Evolutionary conservation across 2,113 vertebrate species (phyloP).

Genomic region (Epinephelus lanceolatus): DNA sequence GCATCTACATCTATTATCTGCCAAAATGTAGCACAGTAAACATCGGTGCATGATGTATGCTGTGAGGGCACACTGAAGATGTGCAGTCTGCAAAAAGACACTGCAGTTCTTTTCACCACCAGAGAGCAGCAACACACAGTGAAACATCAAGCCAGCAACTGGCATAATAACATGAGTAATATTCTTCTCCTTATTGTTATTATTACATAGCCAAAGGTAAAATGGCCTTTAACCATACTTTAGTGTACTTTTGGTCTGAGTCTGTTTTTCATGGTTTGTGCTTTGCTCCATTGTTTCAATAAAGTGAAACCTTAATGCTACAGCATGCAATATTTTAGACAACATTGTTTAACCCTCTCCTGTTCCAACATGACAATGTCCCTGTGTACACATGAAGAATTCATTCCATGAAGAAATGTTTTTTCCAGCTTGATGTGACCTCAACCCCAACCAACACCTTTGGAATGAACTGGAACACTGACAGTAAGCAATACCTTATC

Average conservation of each 20-base stretch:
- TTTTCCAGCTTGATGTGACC: not conserved
- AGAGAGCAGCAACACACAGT: slow-evolving; percentile 41
- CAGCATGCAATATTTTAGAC: not conserved
- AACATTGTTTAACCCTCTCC: not conserved
- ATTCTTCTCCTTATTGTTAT: not conserved
- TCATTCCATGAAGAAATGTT: not conserved
- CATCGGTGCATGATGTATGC: not conserved
- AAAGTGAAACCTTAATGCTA: not conserved
- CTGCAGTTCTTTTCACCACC: slow-evolving; percentile 17
- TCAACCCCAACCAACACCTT: not conserved
- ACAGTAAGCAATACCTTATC: not conserved
- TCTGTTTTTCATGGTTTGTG: not conserved
- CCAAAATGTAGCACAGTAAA: not conserved
- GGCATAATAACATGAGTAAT: not conserved
- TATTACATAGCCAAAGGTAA: not conserved
- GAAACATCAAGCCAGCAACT: not conserved
- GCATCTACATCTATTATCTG: not conserved
- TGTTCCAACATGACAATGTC: not conserved
- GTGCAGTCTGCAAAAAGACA: not conserved
- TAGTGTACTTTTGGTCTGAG: not conserved
- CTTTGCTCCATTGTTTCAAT: not conserved
- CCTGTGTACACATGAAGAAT: not conserved
- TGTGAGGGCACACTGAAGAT: not conserved
- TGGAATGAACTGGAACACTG: not conserved
- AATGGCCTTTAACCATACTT: not conserved